Percentiles rank a stretch among this genome's conserved stretches.
Conservation (phyloP, 2,113 vertebrate genomes). For the Stomatorhinus ivindoensis region DNA sequence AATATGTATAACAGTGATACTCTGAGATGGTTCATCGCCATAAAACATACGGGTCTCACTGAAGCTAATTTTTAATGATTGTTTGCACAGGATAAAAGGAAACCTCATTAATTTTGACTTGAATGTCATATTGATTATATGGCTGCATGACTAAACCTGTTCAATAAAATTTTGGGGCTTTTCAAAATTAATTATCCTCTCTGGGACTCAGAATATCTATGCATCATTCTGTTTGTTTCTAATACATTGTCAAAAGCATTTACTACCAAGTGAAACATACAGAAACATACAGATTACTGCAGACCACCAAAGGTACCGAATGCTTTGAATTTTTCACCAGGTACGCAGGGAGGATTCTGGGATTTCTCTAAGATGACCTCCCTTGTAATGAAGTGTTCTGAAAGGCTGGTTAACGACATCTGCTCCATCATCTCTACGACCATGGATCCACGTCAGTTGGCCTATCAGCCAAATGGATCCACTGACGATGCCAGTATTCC, state of each 20-base stretch:
- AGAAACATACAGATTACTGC: background rate
- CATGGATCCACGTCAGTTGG: background rate
- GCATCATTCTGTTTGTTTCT: conserved; percentile 38
- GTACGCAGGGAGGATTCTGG: background rate
- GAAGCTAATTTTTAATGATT: conserved; percentile 52
- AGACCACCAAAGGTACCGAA: background rate
- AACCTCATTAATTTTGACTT: conserved; percentile 56
- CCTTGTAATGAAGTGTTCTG: background rate
- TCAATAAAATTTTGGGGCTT: conserved; percentile 30
- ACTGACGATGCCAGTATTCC: background rate
- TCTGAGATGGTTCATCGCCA: conserved; percentile 39
- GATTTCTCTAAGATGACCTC: background rate
- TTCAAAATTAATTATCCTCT: conserved; percentile 53
- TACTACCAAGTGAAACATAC: background rate
- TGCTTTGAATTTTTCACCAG: background rate
- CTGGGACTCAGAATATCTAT: conserved; percentile 40
- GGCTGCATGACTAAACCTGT: conserved; percentile 44
- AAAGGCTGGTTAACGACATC: background rate
- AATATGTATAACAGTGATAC: conserved; percentile 45
- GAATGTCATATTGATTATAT: conserved; percentile 54
- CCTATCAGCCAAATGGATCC: background rate
- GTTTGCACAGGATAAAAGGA: conserved; percentile 48
- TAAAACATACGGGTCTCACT: conserved; percentile 32
- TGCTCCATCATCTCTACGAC: background rate
- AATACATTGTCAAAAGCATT: conserved; percentile 26